These are phyloP conservation scores for Dufourea novaeangliae DNA, from an alignment of 1,140 invertebrate species.

Conservation along the genomic window DNA sequence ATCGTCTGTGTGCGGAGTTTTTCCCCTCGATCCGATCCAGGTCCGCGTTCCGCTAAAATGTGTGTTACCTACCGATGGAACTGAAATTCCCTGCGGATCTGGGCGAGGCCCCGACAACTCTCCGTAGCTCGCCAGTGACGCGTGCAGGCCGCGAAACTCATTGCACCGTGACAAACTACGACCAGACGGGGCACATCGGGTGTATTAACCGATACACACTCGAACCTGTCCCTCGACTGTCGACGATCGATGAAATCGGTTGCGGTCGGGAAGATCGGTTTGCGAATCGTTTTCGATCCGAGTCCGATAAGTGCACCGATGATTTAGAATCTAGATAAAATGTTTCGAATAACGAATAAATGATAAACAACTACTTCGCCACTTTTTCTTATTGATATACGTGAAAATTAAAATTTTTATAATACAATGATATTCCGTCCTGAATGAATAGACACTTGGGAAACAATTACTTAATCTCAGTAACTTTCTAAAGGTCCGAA, in stretches of 20 bases:
- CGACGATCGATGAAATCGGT: constrained; percentile 4
- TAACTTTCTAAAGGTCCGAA: too few relatives aligned
- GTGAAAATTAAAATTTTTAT: too few relatives aligned
- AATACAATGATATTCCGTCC: too few relatives aligned
- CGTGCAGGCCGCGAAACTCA: constrained; percentile 42
- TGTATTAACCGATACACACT: constrained; percentile 15
- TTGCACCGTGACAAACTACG: constrained; percentile 48
- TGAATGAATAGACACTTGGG: too few relatives aligned
- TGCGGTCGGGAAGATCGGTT: background rate
- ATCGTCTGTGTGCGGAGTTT: background rate
- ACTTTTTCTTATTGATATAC: too few relatives aligned
- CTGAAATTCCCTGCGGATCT: constrained; percentile 43
- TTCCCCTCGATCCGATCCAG: background rate
- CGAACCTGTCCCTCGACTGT: background rate
- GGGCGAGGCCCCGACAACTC: constrained; percentile 30
- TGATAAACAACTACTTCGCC: too few relatives aligned
- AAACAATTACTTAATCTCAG: too few relatives aligned
- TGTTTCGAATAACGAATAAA: too few relatives aligned
- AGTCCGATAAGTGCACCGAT: constrained; percentile 20
- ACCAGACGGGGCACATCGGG: constrained; percentile 9
- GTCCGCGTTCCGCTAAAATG: constrained; percentile 1
- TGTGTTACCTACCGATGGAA: constrained; percentile 10
- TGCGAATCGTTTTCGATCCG: constrained; percentile 29
- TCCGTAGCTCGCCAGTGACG: constrained; percentile 4
- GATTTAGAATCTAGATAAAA: too few relatives aligned